These are phyloP conservation scores for Perithous albicinctus DNA, from an alignment of 2,888 invertebrate genomes.

Conservation along the genomic window DNA sequence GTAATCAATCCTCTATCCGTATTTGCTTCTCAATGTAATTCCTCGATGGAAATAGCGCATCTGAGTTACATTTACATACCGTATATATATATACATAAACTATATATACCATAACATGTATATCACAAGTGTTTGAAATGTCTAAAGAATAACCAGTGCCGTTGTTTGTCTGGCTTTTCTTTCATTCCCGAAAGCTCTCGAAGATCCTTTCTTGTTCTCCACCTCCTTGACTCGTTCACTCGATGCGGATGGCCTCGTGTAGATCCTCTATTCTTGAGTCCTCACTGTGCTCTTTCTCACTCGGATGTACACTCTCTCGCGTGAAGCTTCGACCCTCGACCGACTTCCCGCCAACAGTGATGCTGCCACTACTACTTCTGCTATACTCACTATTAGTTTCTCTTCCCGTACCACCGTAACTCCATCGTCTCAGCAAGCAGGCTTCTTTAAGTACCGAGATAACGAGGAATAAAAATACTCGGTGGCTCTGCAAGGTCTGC, in stretches of 20 bases:
- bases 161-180: constrained; percentile 22
- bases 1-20: background rate
- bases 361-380: constrained; percentile 27
- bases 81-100: background rate
- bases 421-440: constrained; percentile 23
- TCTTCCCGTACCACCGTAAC: constrained; percentile 38
- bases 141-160: constrained; percentile 6
- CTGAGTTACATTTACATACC: background rate
- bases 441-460: constrained; percentile 62
- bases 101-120: background rate
- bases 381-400: constrained; percentile 27
- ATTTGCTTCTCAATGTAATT: background rate
- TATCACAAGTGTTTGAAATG: constrained; percentile 25
- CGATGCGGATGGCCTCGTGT: constrained; percentile 56
- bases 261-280: constrained; percentile 34
- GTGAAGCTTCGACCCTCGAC: constrained; percentile 44
- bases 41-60: constrained; percentile 3
- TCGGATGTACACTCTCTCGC: constrained; percentile 58
- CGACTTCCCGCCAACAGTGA: constrained; percentile 60
- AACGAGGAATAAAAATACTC: constrained; percentile 69
- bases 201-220: constrained; percentile 32
- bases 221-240: constrained; percentile 35
- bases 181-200: constrained; percentile 14
- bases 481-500: constrained; percentile 65
- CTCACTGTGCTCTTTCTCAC: constrained; percentile 48